phyloP scores from a whole-genome alignment of 2,113 vertebrate species.

The Pogona vitticeps region DNA sequence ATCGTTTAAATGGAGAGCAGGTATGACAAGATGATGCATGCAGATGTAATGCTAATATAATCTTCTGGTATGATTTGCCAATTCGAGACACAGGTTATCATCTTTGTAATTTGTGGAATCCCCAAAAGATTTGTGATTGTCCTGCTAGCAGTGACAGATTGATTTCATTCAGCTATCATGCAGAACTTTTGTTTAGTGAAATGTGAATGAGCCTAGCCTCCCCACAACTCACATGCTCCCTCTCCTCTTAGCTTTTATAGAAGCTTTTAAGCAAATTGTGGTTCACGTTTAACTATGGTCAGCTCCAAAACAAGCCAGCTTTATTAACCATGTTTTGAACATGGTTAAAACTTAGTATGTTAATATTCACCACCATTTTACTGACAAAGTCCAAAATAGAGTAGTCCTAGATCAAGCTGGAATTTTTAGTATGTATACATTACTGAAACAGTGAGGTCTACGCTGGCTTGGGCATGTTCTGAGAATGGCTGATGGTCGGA shows the following conservation, averaged over 20 bases:
- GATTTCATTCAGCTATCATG: no score
- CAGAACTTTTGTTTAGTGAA: neutral
- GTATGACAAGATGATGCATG: conserved; percentile 66
- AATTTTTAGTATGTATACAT: no score
- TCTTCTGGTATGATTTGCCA: neutral
- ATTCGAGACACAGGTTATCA: neutral
- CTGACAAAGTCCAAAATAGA: no score
- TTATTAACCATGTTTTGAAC: neutral
- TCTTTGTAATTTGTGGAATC: neutral
- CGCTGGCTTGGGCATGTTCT: no score
- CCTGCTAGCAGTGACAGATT: neutral
- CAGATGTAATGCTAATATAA: neutral
- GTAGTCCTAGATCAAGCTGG: no score
- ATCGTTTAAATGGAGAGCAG: conserved; percentile 91
- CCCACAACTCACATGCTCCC: neutral
- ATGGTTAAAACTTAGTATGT: neutral
- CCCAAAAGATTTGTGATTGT: neutral
- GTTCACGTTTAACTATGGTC: neutral
- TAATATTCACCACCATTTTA: neutral
- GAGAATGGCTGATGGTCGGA: no score
- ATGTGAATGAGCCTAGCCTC: neutral
- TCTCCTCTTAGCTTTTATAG: no score
- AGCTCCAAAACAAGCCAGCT: neutral
- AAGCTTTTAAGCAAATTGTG: neutral
- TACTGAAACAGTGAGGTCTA: no score